Evolutionary conservation across 2,888 invertebrate species (phyloP).

Genomic region (Mimas tiliae): DNA sequence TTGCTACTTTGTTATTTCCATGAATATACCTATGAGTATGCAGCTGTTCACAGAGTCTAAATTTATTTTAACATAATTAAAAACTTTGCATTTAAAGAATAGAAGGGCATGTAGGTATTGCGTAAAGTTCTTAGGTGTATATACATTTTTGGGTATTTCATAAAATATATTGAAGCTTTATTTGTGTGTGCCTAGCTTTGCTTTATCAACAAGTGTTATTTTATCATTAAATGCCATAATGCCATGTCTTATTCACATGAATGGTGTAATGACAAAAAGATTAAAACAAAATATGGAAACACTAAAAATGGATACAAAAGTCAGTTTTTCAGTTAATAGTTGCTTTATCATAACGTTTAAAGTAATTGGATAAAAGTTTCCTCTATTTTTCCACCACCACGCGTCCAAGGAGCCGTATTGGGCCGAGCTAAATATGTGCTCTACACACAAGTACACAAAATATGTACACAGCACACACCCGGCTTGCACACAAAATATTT

Average conservation of each 20-base stretch:
- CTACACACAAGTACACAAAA: slow-evolving; percentile 66
- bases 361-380: slow-evolving; percentile 35
- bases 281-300: neutral
- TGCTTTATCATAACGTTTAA: neutral
- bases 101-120: neutral
- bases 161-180: neutral
- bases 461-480: slow-evolving; percentile 69
- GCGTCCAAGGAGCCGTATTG: slow-evolving; percentile 63
- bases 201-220: too few species aligned
- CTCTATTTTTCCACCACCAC: slow-evolving; percentile 1
- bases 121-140: neutral
- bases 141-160: neutral
- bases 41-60: slow-evolving; percentile 1
- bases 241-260: too few species aligned
- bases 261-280: too few species aligned
- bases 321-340: neutral
- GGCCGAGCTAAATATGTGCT: slow-evolving; percentile 75
- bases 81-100: neutral
- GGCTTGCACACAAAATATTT: slow-evolving; percentile 81
- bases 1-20: neutral
- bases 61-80: neutral
- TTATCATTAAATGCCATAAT: too few species aligned
- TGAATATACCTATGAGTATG: neutral
- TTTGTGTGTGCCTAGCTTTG: neutral
- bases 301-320: neutral